Evolutionary conservation across 2,888 invertebrate species (phyloP), one percentile per base, ranked within the genome.

Genomic region (Drosophila pseudotakahashii): DNA sequence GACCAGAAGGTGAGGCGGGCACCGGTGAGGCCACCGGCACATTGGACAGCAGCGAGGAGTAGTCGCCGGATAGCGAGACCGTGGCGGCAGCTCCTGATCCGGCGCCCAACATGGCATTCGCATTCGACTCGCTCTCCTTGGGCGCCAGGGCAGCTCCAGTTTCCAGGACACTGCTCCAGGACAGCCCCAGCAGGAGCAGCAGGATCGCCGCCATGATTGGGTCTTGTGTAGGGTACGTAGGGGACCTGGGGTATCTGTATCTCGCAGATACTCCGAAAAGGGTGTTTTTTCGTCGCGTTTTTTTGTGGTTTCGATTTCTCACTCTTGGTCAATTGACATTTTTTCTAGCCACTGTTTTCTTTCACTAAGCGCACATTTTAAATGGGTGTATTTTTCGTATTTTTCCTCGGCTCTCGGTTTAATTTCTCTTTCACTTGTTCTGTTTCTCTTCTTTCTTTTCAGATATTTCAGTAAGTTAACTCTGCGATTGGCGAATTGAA

Each of bases 31-130:
- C 42, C 14, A 55, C 57, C n/a, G 67, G 47, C 3, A 66, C 50
- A 23, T 70, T 73, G 6, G 76, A 60, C 67, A 89, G 68, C 74
- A 81, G 67, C n/a, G 82, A 71, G 41, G 68, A 67, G 36, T 88
- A 83, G 19, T 83, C 82, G 50, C 83, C 82, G 55, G 78, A 80
- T 0, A 87, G 61, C 0, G 87, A 80, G 0, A 86, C 81, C 5
- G 62, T 63, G 58, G 78, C 70, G 13, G 83, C 75, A 11, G 81
- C 68, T 41, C 80, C 78, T 13, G 74, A 51, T 23, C 80, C 79
- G 39, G 79, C 77, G 53, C 84, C 84, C 13, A 83, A 13, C 75
- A 85, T 89, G 34, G 75, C 88, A 57, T 75, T 85, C 69, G 87
- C 86, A 6, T 32, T 54, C 73, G 48, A 61, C 44, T 45, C 48